Evolutionary conservation across 2,888 invertebrate genomes (phyloP), one percentile per base, ranked within the genome.

Genomic region (Cephus pygmeus): DNA sequence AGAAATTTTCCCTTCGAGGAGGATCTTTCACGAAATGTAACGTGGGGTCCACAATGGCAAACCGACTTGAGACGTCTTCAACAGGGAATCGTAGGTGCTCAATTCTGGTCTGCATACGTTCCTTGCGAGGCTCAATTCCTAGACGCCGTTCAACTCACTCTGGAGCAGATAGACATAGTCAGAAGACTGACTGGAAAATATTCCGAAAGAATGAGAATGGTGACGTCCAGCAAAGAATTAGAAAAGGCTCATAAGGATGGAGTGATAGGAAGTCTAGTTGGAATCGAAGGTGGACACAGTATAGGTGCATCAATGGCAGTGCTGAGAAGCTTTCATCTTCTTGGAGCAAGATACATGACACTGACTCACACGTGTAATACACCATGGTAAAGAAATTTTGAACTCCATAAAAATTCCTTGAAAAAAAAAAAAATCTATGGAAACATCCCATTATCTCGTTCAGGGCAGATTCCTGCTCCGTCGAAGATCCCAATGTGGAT

Each of bases 321-420:
- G 3, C 91, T 95, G 9, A 91, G 95, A 30, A 94, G 94, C 86
- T 94, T 95, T 87, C 94, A 95, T 88, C 92, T 94, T 76, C 90
- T 95, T 9, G 95, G 95, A 12, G 94, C 94, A 30, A 92, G 95
- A 40, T 93, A 95, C 85, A 93, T 95, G 89, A 95, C 95, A 1
- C 90, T 95, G 15, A 95, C 95, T 0, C 94, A 95, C 86, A 94
- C 94, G 86, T 95, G 95, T 88, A 94, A 94, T 76, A 95, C 95
- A 1, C 95, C 95, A 1, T 95, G 95, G 95, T 93, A 88, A 88
- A 91, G 40, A 40, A 40, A 6, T 6, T 40, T 40, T 4, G 1
- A n/a, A 34, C 6, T 73, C 12, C 11, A 4, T 31, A 15, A 35
- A 34, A 69, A 35, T 35, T 12, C 69, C 12, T 34, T 77, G 23